phyloP scores from a whole-genome alignment of 2,797 vertebrate species.

The Tympanoctomys barrerae region DNA sequence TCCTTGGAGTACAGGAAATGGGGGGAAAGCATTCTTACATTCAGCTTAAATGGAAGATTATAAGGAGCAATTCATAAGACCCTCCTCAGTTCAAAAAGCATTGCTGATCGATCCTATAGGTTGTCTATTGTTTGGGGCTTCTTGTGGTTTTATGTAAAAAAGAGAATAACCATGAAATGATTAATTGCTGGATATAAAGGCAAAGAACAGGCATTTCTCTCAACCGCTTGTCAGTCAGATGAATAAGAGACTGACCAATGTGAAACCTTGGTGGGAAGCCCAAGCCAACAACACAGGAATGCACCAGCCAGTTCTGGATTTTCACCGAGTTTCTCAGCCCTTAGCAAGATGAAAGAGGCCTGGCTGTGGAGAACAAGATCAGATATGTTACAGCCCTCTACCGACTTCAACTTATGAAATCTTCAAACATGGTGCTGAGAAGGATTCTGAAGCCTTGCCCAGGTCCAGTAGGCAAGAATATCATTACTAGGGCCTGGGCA shows the following conservation, averaged over 20 bases:
- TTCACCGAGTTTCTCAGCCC: background rate
- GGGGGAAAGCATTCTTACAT: background rate
- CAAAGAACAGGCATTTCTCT: background rate
- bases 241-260: background rate
- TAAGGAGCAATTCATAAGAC: background rate
- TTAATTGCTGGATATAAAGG: background rate
- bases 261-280: background rate
- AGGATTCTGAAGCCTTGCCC: background rate
- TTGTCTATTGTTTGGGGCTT: background rate
- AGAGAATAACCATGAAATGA: background rate
- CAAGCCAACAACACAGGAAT: background rate
- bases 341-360: background rate
- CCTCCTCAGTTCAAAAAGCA: background rate
- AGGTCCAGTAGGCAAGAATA: background rate
- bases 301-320: background rate
- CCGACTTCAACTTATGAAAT: background rate
- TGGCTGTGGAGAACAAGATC: background rate
- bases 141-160: constrained; percentile 16
- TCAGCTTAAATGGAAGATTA: constrained; percentile 9
- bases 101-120: background rate
- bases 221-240: background rate
- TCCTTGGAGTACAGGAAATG: background rate
- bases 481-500: background rate
- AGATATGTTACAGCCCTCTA: background rate
- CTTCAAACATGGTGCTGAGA: background rate